Evolutionary conservation across 2,113 vertebrate genomes (phyloP).

Genomic region (Syrmaticus mikado): DNA sequence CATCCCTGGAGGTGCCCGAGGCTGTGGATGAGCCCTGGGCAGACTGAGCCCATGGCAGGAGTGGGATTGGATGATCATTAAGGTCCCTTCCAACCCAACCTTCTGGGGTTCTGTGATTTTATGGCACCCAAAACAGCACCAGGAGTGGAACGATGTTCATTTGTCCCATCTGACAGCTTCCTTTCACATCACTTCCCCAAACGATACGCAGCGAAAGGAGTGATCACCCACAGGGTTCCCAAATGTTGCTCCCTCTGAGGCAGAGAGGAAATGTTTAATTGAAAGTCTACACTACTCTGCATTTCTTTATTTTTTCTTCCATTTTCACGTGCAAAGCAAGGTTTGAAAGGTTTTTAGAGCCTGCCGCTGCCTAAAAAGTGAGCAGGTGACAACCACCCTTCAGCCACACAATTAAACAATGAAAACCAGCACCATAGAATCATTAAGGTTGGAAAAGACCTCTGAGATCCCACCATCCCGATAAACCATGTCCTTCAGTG

Average conservation of each 20-base stretch:
- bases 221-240: neutral
- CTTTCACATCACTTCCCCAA: neutral
- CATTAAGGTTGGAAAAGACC: neutral
- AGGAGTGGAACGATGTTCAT: neutral
- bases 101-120: neutral
- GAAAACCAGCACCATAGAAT: neutral
- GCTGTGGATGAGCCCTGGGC: too few species aligned
- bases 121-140: neutral
- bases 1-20: too few species aligned
- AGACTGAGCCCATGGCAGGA: neutral
- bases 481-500: neutral
- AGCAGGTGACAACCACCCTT: neutral
- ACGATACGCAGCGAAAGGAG: fast-evolving
- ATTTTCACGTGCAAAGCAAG: neutral
- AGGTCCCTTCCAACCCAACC: neutral
- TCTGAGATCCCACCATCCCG: neutral
- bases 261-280: neutral
- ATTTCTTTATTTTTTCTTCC: neutral
- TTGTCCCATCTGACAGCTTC: neutral
- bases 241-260: neutral
- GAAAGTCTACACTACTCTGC: neutral
- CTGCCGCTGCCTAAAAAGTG: neutral
- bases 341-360: neutral
- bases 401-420: fast-evolving
- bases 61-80: too few species aligned